Percentiles rank a stretch among this genome's conserved stretches.
Conservation (phyloP, 2,113 vertebrate genomes). For the Hippopotamus amphibius region DNA sequence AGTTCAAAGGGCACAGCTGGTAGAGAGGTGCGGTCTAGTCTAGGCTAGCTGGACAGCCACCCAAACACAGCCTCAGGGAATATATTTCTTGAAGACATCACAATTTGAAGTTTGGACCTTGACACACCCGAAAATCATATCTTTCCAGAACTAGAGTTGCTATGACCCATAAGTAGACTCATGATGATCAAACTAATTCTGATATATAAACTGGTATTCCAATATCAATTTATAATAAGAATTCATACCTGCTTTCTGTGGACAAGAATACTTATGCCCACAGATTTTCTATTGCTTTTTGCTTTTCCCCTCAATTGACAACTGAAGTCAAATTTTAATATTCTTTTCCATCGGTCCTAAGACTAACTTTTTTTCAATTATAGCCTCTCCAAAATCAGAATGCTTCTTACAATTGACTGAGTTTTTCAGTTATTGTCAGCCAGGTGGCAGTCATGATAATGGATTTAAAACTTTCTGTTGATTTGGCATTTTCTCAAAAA, state of each 20-base stretch:
- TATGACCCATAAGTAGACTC: not conserved
- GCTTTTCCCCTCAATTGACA: not conserved
- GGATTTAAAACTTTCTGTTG: not conserved
- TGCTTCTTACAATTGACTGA: not conserved
- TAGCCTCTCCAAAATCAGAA: not conserved
- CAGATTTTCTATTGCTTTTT: not conserved
- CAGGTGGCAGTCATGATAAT: slow-evolving; percentile 14
- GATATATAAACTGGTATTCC: not conserved
- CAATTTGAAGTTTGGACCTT: not conserved
- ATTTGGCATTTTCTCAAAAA: not conserved
- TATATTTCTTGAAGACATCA: not conserved
- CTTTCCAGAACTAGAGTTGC: not conserved
- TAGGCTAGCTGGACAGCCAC: not conserved
- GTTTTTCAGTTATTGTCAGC: not conserved
- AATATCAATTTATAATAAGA: not conserved
- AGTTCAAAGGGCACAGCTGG: not conserved
- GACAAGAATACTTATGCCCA: not conserved
- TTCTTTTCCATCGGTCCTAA: not conserved
- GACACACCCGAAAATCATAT: not conserved
- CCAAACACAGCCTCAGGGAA: not conserved
- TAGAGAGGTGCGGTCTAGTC: not conserved
- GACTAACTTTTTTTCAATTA: not conserved
- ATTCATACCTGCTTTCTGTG: not conserved
- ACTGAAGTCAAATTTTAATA: not conserved
- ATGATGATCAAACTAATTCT: not conserved